Conservation (phyloP, 2,797 vertebrate species). For the Sciurus vulgaris region DNA sequence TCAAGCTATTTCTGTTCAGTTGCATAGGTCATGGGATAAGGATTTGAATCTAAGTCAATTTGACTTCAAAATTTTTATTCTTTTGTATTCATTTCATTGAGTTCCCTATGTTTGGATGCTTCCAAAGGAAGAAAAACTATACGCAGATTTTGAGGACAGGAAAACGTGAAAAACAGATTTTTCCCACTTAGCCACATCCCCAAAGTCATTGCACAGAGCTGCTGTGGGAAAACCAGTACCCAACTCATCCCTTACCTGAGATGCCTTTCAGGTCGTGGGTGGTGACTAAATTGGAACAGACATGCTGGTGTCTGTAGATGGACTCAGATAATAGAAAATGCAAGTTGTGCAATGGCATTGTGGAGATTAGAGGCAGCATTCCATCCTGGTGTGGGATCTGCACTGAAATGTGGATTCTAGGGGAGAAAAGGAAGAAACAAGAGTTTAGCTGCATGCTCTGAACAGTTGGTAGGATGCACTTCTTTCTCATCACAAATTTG, state of each 20-base stretch:
- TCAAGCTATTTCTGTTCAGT: background rate
- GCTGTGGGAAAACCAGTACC: background rate
- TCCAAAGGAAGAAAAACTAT: background rate
- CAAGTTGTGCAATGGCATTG: conserved; percentile 97
- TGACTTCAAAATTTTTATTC: background rate
- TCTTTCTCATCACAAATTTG: background rate
- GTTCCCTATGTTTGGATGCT: background rate
- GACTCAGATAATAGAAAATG: conserved; percentile 98
- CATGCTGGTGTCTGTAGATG: conserved; percentile 97
- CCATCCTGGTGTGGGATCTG: conserved; percentile 99
- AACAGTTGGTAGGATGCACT: fast-evolving
- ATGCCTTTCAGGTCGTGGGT: conserved; percentile 93
- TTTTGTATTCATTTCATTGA: background rate
- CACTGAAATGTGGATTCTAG: conserved; percentile 98
- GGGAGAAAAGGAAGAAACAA: background rate
- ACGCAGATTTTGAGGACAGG: background rate
- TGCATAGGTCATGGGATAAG: background rate
- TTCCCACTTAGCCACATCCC: too few species aligned
- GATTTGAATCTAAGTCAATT: background rate
- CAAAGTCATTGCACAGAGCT: background rate
- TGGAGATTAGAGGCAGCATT: conserved; percentile 98
- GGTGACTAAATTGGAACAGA: conserved; percentile 97
- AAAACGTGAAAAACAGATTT: background rate
- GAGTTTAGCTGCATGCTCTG: fast-evolving
- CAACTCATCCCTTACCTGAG: conserved; percentile 90